phyloP scores from a whole-genome alignment of 2,113 vertebrate species.

The Procavia capensis region DNA sequence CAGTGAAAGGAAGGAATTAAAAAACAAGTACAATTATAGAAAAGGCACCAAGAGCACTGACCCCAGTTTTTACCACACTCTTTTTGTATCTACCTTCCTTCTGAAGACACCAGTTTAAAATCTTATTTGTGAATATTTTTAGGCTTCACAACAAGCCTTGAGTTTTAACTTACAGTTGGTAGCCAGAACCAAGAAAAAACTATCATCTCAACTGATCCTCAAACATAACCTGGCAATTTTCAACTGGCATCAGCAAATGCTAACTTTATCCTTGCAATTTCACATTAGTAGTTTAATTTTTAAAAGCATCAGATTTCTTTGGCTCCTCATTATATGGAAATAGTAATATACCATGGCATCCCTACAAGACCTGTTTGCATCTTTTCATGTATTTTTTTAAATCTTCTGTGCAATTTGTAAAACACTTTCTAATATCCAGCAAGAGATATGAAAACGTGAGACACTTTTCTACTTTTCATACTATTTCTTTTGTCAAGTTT shows the following conservation, averaged over 20 bases:
- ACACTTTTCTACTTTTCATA: constrained; percentile 85
- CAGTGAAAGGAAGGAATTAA: constrained; percentile 92
- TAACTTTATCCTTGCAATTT: constrained; percentile 71
- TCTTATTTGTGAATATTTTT: constrained; percentile 86
- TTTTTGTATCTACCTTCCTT: constrained; percentile 84
- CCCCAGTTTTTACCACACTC: constrained; percentile 88
- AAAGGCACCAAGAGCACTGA: constrained; percentile 93
- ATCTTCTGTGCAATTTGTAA: constrained; percentile 87
- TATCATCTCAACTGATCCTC: constrained; percentile 75
- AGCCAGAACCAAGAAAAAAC: constrained; percentile 85
- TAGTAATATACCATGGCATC: constrained; percentile 88
- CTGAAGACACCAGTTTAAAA: constrained; percentile 90
- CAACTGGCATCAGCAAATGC: constrained; percentile 80
- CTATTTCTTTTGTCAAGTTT: constrained; percentile 86
- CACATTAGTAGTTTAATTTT: constrained; percentile 79
- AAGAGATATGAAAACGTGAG: constrained; percentile 89
- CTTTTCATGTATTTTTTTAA: constrained; percentile 81
- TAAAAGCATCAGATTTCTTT: constrained; percentile 88
- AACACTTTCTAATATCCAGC: constrained; percentile 89
- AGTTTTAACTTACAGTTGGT: constrained; percentile 84
- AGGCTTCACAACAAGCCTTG: constrained; percentile 89
- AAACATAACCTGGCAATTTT: constrained; percentile 76
- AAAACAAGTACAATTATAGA: constrained; percentile 91
- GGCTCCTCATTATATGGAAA: constrained; percentile 90
- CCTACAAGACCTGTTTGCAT: constrained; percentile 88